Conservation (phyloP, 2,888 invertebrate genomes). For the Pycnomerus fuliginosus region DNA sequence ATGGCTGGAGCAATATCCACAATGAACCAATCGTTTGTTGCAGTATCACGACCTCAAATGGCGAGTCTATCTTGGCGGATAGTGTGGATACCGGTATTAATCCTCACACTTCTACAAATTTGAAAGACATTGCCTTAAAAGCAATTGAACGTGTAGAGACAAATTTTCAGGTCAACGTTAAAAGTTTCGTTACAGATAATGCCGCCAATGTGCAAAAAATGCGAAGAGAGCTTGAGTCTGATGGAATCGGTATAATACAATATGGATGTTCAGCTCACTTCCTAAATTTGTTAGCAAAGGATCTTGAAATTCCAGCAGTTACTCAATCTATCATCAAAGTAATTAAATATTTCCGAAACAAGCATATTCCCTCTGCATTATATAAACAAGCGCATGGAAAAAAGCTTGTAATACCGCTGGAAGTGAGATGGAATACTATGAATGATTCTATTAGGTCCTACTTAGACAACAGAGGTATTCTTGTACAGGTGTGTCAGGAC, state of each 20-base stretch:
- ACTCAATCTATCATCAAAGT: conserved; percentile 17
- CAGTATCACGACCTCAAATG: not conserved
- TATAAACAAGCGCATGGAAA: conserved; percentile 22
- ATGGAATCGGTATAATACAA: not conserved
- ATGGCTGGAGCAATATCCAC: conserved; percentile 6
- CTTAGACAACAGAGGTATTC: not conserved
- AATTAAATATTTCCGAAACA: conserved; percentile 23
- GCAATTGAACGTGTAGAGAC: not conserved
- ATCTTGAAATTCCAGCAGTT: conserved; percentile 19
- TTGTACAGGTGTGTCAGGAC: not conserved
- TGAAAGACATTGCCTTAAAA: not conserved
- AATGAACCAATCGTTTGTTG: conserved; percentile 3
- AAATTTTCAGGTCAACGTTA: not conserved
- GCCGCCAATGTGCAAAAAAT: not conserved
- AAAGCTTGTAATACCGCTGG: conserved; percentile 28
- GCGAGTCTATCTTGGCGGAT: conserved; percentile 1
- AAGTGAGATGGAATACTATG: not conserved
- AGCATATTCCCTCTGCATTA: conserved; percentile 17
- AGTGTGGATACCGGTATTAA: not conserved
- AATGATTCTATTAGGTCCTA: not conserved
- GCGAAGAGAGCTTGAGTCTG: not conserved
- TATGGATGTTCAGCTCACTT: conserved; percentile 2
- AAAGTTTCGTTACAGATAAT: conserved; percentile 1
- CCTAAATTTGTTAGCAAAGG: conserved; percentile 19
- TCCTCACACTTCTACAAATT: not conserved